These are phyloP conservation scores for Saguinus imperator DNA, from an alignment of 2,113 vertebrate species.

Conservation along the genomic window DNA sequence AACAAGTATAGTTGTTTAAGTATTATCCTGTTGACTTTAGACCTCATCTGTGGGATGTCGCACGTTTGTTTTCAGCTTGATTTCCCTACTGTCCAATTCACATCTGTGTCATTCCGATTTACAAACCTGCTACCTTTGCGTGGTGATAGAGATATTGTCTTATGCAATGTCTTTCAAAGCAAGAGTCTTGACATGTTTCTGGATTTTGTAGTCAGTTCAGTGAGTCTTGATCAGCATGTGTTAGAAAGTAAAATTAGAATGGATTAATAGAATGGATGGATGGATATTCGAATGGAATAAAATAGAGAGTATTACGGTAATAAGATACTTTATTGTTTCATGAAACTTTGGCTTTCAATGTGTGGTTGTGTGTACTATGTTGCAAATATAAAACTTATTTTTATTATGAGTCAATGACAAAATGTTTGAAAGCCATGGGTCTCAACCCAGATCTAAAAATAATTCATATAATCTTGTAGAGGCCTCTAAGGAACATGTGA, in stretches of 20 bases:
- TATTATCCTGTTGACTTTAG: background rate
- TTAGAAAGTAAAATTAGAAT: constrained; percentile 5
- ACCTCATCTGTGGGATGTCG: background rate
- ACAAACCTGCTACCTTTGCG: background rate
- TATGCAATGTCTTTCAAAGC: background rate
- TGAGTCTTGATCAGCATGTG: background rate
- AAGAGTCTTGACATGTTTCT: background rate
- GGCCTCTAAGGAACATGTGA: background rate
- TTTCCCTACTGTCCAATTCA: background rate
- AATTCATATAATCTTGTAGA: background rate
- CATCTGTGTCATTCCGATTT: background rate
- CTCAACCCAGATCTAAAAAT: background rate
- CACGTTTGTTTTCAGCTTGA: background rate
- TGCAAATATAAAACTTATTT: background rate
- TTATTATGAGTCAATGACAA: background rate
- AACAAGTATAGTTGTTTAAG: background rate
- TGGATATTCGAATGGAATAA: background rate
- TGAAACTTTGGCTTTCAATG: background rate
- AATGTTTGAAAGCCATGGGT: background rate
- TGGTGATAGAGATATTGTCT: background rate
- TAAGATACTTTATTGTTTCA: background rate
- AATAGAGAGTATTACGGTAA: background rate
- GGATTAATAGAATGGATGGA: too few relatives aligned
- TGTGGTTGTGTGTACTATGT: background rate
- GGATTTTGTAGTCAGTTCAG: background rate